These are phyloP conservation scores for Poecilus cupreus DNA, from an alignment of 2,888 invertebrate genomes.

Conservation along the genomic window DNA sequence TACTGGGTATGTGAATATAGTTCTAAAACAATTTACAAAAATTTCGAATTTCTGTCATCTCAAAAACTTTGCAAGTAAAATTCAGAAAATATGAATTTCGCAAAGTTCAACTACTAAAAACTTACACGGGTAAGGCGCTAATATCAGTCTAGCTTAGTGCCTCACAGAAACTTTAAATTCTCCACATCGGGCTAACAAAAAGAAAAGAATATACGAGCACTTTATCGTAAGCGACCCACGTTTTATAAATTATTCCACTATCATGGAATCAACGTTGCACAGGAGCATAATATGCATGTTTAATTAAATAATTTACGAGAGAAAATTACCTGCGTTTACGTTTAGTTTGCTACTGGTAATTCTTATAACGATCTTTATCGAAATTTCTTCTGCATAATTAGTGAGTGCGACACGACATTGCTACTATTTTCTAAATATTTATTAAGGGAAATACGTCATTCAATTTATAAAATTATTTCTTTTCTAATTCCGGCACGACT, in stretches of 20 bases:
- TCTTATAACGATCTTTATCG: neutral
- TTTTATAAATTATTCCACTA: slow-evolving; percentile 15
- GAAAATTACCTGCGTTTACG: neutral
- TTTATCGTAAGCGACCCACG: neutral
- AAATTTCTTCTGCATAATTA: slow-evolving; percentile 20
- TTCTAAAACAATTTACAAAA: no score
- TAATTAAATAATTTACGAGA: slow-evolving; percentile 29
- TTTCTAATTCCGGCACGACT: no score
- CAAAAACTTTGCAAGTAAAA: neutral
- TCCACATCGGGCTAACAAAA: neutral
- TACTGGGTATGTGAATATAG: no score
- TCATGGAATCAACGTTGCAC: slow-evolving; percentile 16
- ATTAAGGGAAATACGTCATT: no score
- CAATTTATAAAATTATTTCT: no score
- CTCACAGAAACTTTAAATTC: neutral
- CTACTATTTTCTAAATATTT: no score
- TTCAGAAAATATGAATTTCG: neutral
- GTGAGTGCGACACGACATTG: neutral
- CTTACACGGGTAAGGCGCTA: neutral
- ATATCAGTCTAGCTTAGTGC: neutral
- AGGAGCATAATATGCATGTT: slow-evolving; percentile 26
- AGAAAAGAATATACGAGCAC: slow-evolving; percentile 17
- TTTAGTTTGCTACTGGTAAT: slow-evolving; percentile 13
- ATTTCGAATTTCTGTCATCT: neutral
- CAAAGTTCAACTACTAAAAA: neutral